Percentiles rank a stretch among this genome's conserved stretches.
Conservation (phyloP, 1,140 invertebrate species). For the Bombus ignitus region DNA sequence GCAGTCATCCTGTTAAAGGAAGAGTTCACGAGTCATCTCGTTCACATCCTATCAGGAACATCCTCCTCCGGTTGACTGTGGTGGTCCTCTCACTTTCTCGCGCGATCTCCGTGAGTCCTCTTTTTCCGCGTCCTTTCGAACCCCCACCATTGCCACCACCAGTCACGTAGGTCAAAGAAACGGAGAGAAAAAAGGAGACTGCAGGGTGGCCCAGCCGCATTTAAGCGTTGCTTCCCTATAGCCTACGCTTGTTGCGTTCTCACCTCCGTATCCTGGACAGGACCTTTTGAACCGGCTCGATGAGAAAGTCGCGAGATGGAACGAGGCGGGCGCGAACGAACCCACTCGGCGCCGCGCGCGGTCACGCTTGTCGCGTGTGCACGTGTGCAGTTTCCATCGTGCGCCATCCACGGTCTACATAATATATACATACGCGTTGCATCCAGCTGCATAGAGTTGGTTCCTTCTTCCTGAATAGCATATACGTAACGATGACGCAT, state of each 20-base stretch:
- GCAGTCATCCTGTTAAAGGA: too few species aligned
- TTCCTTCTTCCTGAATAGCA: slow-evolving; percentile 4
- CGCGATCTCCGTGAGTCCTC: not conserved
- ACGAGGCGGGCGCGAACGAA: not conserved
- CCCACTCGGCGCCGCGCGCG: not conserved
- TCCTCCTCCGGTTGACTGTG: not conserved
- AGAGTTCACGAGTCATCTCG: not conserved
- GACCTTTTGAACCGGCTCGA: slow-evolving; percentile 47
- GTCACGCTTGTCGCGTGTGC: slow-evolving; percentile 10
- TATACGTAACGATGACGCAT: not conserved
- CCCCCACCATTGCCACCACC: not conserved
- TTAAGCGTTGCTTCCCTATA: slow-evolving; percentile 46
- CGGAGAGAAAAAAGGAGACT: slow-evolving; percentile 10
- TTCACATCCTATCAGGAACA: slow-evolving; percentile 1
- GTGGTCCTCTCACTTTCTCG: slow-evolving; percentile 13
- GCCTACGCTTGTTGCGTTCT: slow-evolving; percentile 40
- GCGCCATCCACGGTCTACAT: not conserved
- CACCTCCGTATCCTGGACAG: slow-evolving; percentile 4
- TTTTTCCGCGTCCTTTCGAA: not conserved
- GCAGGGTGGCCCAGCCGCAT: slow-evolving; percentile 8
- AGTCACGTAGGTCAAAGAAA: not conserved
- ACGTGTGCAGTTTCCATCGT: slow-evolving; percentile 26
- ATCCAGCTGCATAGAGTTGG: not conserved
- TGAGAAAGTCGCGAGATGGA: slow-evolving; percentile 23
- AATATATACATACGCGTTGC: not conserved